Evolutionary conservation across 1,140 invertebrate genomes (phyloP), one percentile per base, ranked within the genome.

Genomic region (Ptiloglossa arizonensis): DNA sequence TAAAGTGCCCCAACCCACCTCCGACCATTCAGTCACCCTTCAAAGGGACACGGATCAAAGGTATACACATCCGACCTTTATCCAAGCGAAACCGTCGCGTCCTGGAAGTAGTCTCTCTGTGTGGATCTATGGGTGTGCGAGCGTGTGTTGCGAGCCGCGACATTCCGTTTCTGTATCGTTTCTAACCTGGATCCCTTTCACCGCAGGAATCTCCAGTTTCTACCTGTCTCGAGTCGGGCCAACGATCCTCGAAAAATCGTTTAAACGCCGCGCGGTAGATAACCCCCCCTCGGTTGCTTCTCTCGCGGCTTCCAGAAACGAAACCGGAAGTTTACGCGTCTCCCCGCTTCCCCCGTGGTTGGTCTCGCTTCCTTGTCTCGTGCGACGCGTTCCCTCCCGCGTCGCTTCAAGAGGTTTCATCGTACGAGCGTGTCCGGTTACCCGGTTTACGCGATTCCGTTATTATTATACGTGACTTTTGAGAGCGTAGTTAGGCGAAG

Each of bases 11-110:
- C 74, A n/a, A n/a, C 83, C 70, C 63, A 68, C 56, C 60, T 76
- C 64, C 44, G 81, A 71, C 69, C 70, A 80, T 82, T 84, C 76
- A 79, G 64, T 60, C 70, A 46, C 59, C 59, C 78, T 73, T 79
- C 69, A 77, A 84, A 87, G 80, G 69, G 77, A 73, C 71, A 74
- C 80, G 82, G 79, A 87, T 82, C 78, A 74, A 80, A 87, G 78
- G 79, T 57, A 15, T 80, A 70, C 19, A 35, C 59, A 48, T 54
- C 56, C 75, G 38, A 75, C 72, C 71, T 84, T 86, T 86, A 84
- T 79, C 73, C 66, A 57, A 38, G 50, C 68, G 78, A 74, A 81
- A 82, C 57, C 69, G 66, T 67, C 63, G 76, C 57, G 46, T 50
- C 63, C 60, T 64, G 82, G 74, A 80, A 77, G n/a, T n/a, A n/a